phyloP scores from a whole-genome alignment of 2,797 vertebrate species.

The Danio aesculapii region DNA sequence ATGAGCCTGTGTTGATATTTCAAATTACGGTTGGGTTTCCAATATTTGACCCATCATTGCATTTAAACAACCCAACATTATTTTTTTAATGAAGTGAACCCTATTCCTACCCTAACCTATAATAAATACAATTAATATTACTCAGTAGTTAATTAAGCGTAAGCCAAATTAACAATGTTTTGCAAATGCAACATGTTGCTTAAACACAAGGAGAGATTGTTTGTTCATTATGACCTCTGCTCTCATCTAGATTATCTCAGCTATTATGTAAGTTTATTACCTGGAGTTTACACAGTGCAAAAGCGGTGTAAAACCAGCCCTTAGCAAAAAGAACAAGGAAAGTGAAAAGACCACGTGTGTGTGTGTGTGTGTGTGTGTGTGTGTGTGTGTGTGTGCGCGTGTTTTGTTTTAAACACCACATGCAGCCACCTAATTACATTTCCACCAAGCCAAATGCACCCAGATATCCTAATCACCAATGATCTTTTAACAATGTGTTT shows the following conservation, averaged over 20 bases:
- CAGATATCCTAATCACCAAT: background rate
- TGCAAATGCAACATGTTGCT: background rate
- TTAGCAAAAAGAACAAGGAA: background rate
- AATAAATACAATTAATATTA: too few relatives aligned
- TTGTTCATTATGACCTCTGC: background rate
- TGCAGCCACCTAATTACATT: background rate
- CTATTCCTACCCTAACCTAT: too few relatives aligned
- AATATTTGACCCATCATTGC: too few relatives aligned
- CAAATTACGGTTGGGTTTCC: too few relatives aligned
- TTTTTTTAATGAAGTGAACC: too few relatives aligned
- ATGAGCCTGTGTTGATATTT: too few relatives aligned
- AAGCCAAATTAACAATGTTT: background rate
- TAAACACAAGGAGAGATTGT: background rate
- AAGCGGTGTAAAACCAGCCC: background rate
- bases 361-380: background rate
- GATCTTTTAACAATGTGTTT: background rate
- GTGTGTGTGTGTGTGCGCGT: too few relatives aligned
- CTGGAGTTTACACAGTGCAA: background rate
- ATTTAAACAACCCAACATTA: too few relatives aligned
- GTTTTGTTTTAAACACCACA: background rate
- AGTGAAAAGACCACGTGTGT: background rate
- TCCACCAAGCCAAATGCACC: background rate
- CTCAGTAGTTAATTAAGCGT: too few relatives aligned
- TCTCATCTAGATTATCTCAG: background rate
- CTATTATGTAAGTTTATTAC: background rate